These are phyloP conservation scores for Lophura nycthemera DNA, from an alignment of 2,113 vertebrate genomes.

Conservation along the genomic window DNA sequence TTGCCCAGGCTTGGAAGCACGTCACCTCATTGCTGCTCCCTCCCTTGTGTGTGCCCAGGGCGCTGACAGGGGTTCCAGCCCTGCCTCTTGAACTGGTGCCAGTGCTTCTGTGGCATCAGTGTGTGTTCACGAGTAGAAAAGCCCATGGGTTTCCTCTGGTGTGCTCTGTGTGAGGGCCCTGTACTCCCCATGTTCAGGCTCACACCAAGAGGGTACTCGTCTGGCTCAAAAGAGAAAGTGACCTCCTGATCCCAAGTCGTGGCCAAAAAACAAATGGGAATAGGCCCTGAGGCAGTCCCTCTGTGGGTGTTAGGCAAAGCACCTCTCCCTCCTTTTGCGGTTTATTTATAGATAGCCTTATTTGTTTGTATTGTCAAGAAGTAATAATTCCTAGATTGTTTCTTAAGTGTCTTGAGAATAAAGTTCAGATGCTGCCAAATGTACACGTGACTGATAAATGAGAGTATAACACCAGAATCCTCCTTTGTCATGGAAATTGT, in stretches of 20 bases:
- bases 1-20: background rate
- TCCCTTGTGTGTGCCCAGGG: background rate
- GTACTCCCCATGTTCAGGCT: accelerated
- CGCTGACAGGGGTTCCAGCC: background rate
- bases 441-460: conserved; percentile 59
- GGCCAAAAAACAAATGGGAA: background rate
- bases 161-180: background rate
- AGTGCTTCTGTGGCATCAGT: background rate
- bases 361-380: conserved; percentile 63
- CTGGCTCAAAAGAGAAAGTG: background rate
- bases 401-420: conserved; percentile 44
- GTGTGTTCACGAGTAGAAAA: accelerated
- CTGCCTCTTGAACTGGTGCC: background rate
- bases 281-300: background rate
- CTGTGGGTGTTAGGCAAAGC: background rate
- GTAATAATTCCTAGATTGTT: conserved; percentile 67
- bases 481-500: conserved; percentile 77
- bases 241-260: background rate
- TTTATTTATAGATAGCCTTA: conserved; percentile 68
- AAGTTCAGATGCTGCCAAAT: conserved; percentile 67
- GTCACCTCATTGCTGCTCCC: no score
- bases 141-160: background rate
- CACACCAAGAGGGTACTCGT: background rate
- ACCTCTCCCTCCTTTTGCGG: background rate
- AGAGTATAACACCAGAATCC: conserved; percentile 63